Evolutionary conservation across 2,113 vertebrate species (phyloP).

Genomic region (Fulmarus glacialis): DNA sequence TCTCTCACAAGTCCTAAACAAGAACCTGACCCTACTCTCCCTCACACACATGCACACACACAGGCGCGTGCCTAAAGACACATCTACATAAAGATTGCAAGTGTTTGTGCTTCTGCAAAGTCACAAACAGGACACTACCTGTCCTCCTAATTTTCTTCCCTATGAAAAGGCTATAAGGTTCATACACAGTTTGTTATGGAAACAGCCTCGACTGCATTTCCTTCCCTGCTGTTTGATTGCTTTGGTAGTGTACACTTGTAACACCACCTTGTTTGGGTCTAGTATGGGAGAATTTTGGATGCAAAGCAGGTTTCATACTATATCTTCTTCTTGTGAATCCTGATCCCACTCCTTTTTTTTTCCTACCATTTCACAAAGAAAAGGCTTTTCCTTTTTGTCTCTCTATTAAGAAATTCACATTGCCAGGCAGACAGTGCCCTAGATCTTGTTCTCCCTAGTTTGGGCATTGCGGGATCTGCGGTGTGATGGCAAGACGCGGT

Average conservation of each 20-base stretch:
- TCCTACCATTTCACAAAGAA: neutral
- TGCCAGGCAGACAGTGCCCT: neutral
- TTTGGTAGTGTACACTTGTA: neutral
- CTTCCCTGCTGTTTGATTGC: neutral
- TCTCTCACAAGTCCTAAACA: neutral
- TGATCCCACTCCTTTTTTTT: neutral
- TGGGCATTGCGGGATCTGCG: neutral
- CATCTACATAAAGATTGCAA: neutral
- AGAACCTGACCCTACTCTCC: neutral
- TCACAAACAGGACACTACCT: neutral
- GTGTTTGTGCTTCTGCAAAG: neutral
- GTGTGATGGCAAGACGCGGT: fast-evolving
- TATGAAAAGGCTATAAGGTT: neutral
- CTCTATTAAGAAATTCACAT: neutral
- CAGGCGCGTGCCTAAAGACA: neutral
- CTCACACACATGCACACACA: neutral
- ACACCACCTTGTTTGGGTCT: neutral
- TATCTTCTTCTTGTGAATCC: neutral
- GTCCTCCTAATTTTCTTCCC: neutral
- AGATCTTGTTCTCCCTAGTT: neutral
- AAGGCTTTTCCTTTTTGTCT: neutral
- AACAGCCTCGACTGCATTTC: neutral
- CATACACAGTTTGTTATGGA: neutral
- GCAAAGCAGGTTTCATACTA: neutral
- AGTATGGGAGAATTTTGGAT: neutral